Conservation (phyloP, 2,888 invertebrate species). For the Campoplex capitator region DNA sequence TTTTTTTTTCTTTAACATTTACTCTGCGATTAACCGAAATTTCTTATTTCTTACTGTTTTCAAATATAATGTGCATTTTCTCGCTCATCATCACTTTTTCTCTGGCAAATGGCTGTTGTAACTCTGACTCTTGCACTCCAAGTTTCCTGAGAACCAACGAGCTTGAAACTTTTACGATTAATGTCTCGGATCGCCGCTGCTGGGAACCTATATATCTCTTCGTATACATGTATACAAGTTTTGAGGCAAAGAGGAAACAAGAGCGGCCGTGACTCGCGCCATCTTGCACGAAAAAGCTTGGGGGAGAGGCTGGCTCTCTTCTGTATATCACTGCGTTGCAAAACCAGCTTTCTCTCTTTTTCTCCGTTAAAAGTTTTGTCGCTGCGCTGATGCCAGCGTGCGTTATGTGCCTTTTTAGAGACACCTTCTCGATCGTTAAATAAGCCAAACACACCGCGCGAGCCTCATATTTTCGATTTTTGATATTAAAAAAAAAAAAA, state of each 20-base stretch:
- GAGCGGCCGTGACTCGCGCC: slow-evolving; percentile 54
- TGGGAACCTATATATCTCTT: not conserved
- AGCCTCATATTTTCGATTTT: not conserved
- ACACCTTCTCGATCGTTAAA: slow-evolving; percentile 8
- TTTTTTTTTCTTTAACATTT: not conserved
- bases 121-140: slow-evolving; percentile 58
- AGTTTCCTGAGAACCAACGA: slow-evolving; percentile 57
- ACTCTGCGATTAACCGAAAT: not conserved
- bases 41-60: slow-evolving; percentile 6
- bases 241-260: slow-evolving; percentile 3
- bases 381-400: slow-evolving; percentile 49
- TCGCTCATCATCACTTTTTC: slow-evolving; percentile 19
- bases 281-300: slow-evolving; percentile 58
- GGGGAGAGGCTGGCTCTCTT: slow-evolving; percentile 3
- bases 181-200: slow-evolving; percentile 62
- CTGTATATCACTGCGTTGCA: slow-evolving; percentile 20
- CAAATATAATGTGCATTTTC: not conserved
- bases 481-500: no score
- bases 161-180: slow-evolving; percentile 71
- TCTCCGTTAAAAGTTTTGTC: slow-evolving; percentile 50
- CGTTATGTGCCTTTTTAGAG: not conserved
- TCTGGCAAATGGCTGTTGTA: slow-evolving; percentile 37
- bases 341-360: slow-evolving; percentile 9
- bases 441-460: no score
- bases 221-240: not conserved